Evolutionary conservation across 2,888 invertebrate genomes (phyloP).

Genomic region (Acrocera orbiculus): DNA sequence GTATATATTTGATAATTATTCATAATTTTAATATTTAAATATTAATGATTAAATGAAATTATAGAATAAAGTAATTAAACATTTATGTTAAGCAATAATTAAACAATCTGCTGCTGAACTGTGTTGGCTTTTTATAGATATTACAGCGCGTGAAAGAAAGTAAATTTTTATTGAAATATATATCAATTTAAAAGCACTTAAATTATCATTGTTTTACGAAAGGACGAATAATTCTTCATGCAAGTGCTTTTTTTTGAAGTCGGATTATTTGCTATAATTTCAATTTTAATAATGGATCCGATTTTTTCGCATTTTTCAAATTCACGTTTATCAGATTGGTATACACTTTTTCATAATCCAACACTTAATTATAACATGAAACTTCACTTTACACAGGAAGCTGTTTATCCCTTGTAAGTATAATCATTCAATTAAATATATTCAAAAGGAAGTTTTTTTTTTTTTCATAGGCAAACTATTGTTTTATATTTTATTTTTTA

Average conservation of each 20-base stretch:
- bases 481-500: slow-evolving; percentile 77
- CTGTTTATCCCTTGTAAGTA: slow-evolving; percentile 89
- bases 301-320: slow-evolving; percentile 54
- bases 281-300: slow-evolving; percentile 69
- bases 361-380: slow-evolving; percentile 76
- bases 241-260: slow-evolving; percentile 71
- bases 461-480: slow-evolving; percentile 77
- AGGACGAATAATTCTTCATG: slow-evolving; percentile 56
- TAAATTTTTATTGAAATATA: too few species aligned
- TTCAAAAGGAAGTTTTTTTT: too few species aligned
- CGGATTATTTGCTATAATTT: slow-evolving; percentile 50
- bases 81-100: too few species aligned
- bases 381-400: slow-evolving; percentile 91
- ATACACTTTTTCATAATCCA: slow-evolving; percentile 87
- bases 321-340: slow-evolving; percentile 86
- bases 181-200: too few species aligned
- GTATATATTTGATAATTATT: slow-evolving; percentile 17
- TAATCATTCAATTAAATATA: neutral
- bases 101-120: too few species aligned
- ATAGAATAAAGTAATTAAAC: too few species aligned
- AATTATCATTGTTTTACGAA: slow-evolving; percentile 59
- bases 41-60: too few species aligned
- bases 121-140: too few species aligned
- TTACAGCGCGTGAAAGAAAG: too few species aligned
- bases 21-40: neutral